These are phyloP conservation scores for Heptranchias perlo DNA, from an alignment of 2,113 vertebrate species.

Conservation along the genomic window DNA sequence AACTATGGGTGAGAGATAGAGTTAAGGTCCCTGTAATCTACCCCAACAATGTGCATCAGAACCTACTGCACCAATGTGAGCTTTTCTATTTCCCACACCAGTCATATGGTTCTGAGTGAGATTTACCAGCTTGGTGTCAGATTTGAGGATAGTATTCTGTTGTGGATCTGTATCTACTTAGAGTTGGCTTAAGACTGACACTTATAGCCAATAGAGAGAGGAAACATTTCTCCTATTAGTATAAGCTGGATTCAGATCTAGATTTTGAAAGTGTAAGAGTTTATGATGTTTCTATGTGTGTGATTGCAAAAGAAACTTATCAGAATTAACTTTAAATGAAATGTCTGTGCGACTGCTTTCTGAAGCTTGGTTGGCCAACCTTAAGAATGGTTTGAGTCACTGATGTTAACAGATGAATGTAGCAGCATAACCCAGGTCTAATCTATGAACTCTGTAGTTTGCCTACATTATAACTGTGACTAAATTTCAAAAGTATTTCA, in stretches of 20 bases:
- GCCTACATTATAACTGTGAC: not conserved
- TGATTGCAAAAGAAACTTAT: not conserved
- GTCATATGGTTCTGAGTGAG: too few relatives aligned
- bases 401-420: not conserved
- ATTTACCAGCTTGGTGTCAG: not conserved
- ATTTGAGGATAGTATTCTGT: not conserved
- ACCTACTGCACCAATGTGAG: too few relatives aligned
- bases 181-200: not conserved
- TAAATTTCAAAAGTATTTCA: not conserved
- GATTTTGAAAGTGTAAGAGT: not conserved
- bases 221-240: not conserved
- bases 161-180: too few relatives aligned
- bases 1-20: too few relatives aligned
- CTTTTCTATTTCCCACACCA: too few relatives aligned
- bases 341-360: not conserved
- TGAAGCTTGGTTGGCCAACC: not conserved
- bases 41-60: too few relatives aligned
- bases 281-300: not conserved
- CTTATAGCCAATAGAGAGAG: not conserved
- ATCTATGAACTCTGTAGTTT: not conserved
- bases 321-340: not conserved
- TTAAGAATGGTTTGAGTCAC: not conserved
- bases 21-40: too few relatives aligned
- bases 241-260: not conserved
- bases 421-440: not conserved